Conservation (phyloP, 1,140 invertebrate genomes). For the Mesaphorura yosii region DNA sequence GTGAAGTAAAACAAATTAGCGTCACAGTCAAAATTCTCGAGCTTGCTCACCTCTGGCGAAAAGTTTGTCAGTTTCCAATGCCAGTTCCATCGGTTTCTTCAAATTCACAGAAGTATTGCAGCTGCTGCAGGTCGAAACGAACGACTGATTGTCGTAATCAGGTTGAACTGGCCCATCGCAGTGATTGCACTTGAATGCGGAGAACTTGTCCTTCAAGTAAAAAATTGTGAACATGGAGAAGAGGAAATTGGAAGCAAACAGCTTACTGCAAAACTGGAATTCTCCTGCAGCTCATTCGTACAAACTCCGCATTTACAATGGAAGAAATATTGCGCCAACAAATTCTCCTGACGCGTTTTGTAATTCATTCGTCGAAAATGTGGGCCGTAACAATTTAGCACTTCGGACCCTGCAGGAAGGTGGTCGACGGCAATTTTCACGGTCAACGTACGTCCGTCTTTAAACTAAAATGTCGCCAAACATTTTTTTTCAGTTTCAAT, state of each 20-base stretch:
- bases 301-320: constrained; percentile 53
- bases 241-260: not conserved
- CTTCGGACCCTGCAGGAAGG: constrained; percentile 46
- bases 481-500: constrained; percentile 34
- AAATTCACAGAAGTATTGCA: constrained; percentile 33
- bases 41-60: constrained; percentile 32
- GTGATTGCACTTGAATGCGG: constrained; percentile 32
- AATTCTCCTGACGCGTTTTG: constrained; percentile 44
- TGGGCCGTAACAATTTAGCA: constrained; percentile 67
- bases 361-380: constrained; percentile 48
- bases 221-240: not conserved
- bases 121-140: constrained; percentile 30
- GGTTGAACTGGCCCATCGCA: constrained; percentile 30
- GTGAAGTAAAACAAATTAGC: not conserved
- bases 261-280: constrained; percentile 43
- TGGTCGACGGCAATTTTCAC: constrained; percentile 45
- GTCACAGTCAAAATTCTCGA: not conserved
- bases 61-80: constrained; percentile 33
- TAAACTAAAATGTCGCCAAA: constrained; percentile 33
- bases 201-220: constrained; percentile 37
- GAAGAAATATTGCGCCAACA: constrained; percentile 59
- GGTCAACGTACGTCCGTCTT: constrained; percentile 39
- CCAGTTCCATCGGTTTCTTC: constrained; percentile 30
- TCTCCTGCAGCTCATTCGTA: constrained; percentile 35
- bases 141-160: constrained; percentile 12